Evolutionary conservation across 2,888 invertebrate species (phyloP), one percentile per base, ranked within the genome.

Genomic region (Chrysotoxum bicinctum): DNA sequence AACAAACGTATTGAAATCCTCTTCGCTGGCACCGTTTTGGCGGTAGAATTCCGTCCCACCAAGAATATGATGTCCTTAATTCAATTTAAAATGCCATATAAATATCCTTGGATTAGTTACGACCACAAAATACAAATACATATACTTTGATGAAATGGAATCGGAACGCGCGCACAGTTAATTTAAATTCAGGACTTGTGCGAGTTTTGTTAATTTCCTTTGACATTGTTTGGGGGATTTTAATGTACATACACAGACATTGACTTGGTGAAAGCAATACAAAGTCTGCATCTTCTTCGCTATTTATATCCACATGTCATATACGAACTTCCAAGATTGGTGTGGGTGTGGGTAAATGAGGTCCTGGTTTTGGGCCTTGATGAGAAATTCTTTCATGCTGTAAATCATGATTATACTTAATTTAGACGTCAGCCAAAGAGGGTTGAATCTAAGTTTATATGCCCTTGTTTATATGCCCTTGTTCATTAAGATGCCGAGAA

Each of bases 361-460:
- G 26, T 37, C 19, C 16, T 26, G 8, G 7, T 23, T n/a, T 26
- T n/a, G 12, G 35, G n/a, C 12, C 7, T 16, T 62, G 40, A 87
- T 87, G 87, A 87, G 79, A 87, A 87, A 87, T 86, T 87, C 87
- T 74, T 84, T 69, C 35, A 81, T 86, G 87, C 81, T 87, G 87
- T 87, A 87, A 87, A 87, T 87, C 87, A 87, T 87, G 87, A 87
- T 87, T 87, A 87, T 83, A 86, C 87, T 86, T 86, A 87, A 87
- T 83, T 86, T 78, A 84, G 80, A 64, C 76, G 86, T 82, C 86
- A 75, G 64, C 60, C 10, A 66, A 70, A 40, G 80, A 76, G 80
- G 80, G 80, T 79, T 10, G 72, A 54, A 68, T 76, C 10, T 3
- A 26, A 23, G 73, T 43, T 48, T 60, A n/a, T 12, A 14, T 37